A percentile compares a stretch with the other conserved stretches of the same genome.
Evolutionary conservation across 2,888 invertebrate species (phyloP).

Genomic region (Hypena proboscidalis): DNA sequence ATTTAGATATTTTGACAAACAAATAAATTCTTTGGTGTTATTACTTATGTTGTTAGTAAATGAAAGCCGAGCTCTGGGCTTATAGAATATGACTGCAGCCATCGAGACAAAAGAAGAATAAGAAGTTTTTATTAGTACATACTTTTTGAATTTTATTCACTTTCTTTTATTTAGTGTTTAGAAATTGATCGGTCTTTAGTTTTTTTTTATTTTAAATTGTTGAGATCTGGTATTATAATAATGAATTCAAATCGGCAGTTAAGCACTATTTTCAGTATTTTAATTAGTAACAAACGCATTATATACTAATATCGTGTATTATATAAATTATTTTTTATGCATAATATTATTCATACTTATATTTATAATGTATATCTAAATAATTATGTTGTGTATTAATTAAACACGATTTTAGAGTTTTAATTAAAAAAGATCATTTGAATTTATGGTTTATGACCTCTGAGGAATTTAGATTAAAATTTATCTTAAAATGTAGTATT

Average conservation of each 20-base stretch:
- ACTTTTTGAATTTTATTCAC: slow-evolving; percentile 11
- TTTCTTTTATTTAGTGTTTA: slow-evolving; percentile 16
- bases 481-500: no score
- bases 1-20: no score
- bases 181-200: slow-evolving; percentile 27
- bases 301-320: slow-evolving; percentile 27
- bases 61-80: no score
- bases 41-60: no score
- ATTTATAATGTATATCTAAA: slow-evolving; percentile 21
- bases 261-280: slow-evolving; percentile 43
- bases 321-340: slow-evolving; percentile 33
- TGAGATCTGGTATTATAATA: slow-evolving; percentile 36
- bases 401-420: no score
- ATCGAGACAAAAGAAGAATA: no score
- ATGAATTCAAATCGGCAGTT: slow-evolving; percentile 47
- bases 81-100: no score
- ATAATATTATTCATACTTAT: slow-evolving; percentile 36
- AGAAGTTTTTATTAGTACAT: no score
- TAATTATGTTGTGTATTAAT: background rate
- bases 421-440: no score
- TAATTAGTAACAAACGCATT: slow-evolving; percentile 49
- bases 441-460: no score
- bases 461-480: no score
- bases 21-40: no score
- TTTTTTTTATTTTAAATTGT: slow-evolving; percentile 6